Evolutionary conservation across 2,113 vertebrate genomes (phyloP), one percentile per base, ranked within the genome.

Genomic region (Prionailurus bengalensis): DNA sequence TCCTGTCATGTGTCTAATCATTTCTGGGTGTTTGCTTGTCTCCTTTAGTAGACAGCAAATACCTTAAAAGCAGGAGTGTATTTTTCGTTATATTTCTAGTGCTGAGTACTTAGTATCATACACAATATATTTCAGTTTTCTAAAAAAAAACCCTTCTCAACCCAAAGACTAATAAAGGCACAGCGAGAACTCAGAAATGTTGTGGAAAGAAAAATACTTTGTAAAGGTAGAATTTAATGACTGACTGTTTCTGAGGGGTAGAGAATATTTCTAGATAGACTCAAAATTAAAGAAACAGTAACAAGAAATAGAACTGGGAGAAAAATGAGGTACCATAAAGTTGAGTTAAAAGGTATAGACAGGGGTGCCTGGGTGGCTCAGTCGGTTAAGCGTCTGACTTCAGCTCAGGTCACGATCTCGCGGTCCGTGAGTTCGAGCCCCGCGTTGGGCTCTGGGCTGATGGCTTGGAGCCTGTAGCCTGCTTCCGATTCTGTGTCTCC

Each of bases 211-310:
- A 80, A 91, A 97, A 91, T 33, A 45, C 1, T 1, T 3, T 91
- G 84, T n/a, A 4, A 96, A 92, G 85, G 86, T 21, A 95, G 27
- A 96, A 91, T 65, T 79, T 51, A 53, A 82, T 92, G 93, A 70
- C 17, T 0, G 4, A 73, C 9, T 74, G 10, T 92, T 91, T 89
- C 51, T 11, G 36, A 66, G 95, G 16, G 21, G 53, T 39, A 19
- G 19, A 68, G 23, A 91, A 33, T 92, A 55, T 93, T 96, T 86
- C 48, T 61, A 87, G 58, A 93, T 15, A 98, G 51, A 91, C 23
- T 63, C 16, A 79, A 91, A 95, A 74, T 85, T 71, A 29, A 68
- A 87, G 11, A 92, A 76, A 97, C 76, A 95, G 70, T 8, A 70
- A 66, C 33, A 48, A 80, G 79, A 4, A 33, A 27, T 42, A 65